Evolutionary conservation across 2,888 invertebrate genomes (phyloP), one percentile per base, ranked within the genome.

Genomic region (Elgonia sp.): DNA sequence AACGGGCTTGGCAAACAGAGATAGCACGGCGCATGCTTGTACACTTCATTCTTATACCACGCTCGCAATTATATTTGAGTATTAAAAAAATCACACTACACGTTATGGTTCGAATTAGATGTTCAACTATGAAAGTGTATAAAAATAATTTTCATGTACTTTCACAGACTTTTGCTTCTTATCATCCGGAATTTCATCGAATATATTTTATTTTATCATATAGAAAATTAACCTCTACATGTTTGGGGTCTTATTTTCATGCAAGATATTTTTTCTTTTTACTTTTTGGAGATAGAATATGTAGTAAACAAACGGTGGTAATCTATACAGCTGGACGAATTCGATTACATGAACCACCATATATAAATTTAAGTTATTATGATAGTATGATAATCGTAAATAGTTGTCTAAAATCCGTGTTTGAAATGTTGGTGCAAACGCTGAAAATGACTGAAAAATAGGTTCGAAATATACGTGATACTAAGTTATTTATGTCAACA

Each of bases 1-100:
- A 94, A 94, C 94, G 92, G 94, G 93, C 93, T 93, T 93, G 93
- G 93, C 93, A 94, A 94, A 94, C 93, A 94, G 91, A 93, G 94
- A 94, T 94, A 94, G 93, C 91, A 89, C 89, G 89, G 91, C 91
- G 90, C 91, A 88, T 88, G 88, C 84, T 85, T 84, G 81, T 81
- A 88, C 80, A 75, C 82, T 84, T 88, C 88, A 85, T 88, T 85
- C 85, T 85, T 86, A 65, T 85, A 83, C 82, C 62, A 73, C 79
- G 73, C 69, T 82, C 79, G 88, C 73, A 80, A 80, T 86, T 85
- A 85, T 79, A 88, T 88, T 79, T 62, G 62, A 55, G 82, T 75
- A 72, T 67, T 14, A 50, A 73, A 80, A 83, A 86, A 86, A 82
- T 82, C 39, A 62, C 76, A 70, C 37, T 79, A 70, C 69, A 80